phyloP scores from a whole-genome alignment of 2,888 invertebrate species.

The Cephalotes varians region DNA sequence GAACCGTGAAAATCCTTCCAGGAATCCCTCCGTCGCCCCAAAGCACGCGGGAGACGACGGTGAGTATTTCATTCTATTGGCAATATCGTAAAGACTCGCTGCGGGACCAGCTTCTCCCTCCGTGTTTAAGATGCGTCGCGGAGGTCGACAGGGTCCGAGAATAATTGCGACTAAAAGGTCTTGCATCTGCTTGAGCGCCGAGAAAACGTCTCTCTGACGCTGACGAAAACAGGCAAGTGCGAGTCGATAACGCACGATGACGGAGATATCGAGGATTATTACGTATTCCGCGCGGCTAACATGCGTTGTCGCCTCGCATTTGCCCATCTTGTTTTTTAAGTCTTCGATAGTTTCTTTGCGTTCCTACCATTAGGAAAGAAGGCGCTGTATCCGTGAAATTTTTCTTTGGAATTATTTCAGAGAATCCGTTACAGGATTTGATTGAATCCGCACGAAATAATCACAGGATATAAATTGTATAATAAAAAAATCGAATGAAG shows the following conservation, averaged over 20 bases:
- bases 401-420: background rate
- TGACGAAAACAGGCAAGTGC: background rate
- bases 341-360: background rate
- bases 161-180: slow-evolving; percentile 18
- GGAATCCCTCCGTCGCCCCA: slow-evolving; percentile 43
- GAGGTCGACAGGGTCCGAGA: slow-evolving; percentile 23
- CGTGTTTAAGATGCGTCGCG: slow-evolving; percentile 8
- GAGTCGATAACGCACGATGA: background rate
- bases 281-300: background rate
- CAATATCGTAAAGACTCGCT: slow-evolving; percentile 48
- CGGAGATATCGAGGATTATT: background rate
- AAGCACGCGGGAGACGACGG: background rate
- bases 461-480: background rate
- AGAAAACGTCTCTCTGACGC: background rate
- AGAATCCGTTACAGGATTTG: background rate
- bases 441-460: background rate
- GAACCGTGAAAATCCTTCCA: slow-evolving; percentile 60
- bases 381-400: background rate
- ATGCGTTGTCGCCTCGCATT: background rate
- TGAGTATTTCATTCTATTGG: slow-evolving; percentile 43
- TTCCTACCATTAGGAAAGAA: background rate
- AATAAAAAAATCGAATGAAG: background rate
- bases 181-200: background rate
- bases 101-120: background rate
- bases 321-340: background rate